Evolutionary conservation across 1,140 invertebrate genomes (phyloP).

Genomic region (Lordiphosa mommai): DNA sequence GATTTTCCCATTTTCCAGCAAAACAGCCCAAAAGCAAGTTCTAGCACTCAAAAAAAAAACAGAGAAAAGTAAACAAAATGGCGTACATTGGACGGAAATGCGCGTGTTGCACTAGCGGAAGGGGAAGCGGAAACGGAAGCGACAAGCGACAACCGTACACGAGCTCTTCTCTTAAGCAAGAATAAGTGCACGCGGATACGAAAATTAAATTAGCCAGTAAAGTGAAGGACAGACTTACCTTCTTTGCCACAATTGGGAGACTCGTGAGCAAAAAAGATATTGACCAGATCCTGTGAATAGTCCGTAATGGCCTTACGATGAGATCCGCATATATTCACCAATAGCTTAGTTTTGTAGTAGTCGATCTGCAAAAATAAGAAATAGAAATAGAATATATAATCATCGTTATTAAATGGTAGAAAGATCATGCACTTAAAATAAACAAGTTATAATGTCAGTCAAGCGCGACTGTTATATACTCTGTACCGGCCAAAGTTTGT

Average conservation of each 20-base stretch:
- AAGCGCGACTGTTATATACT: too few relatives aligned
- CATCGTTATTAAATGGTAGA: too few relatives aligned
- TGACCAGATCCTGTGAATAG: slow-evolving; percentile 73
- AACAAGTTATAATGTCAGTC: background rate
- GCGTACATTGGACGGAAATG: slow-evolving; percentile 44
- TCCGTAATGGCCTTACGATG: slow-evolving; percentile 67
- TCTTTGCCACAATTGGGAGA: slow-evolving; percentile 58
- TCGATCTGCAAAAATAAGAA: slow-evolving; percentile 35
- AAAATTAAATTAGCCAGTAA: slow-evolving; percentile 53
- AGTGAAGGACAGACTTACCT: slow-evolving; percentile 38
- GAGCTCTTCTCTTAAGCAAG: slow-evolving; percentile 9
- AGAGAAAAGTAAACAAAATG: slow-evolving; percentile 40
- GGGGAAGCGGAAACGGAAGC: slow-evolving; percentile 50
- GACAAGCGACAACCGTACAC: slow-evolving; percentile 35
- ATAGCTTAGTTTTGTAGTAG: slow-evolving; percentile 39
- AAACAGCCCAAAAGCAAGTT: slow-evolving; percentile 42
- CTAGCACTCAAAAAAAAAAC: slow-evolving; percentile 14
- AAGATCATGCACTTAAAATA: too few relatives aligned
- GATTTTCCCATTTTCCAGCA: slow-evolving; percentile 60
- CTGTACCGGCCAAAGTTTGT: too few relatives aligned
- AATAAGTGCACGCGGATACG: slow-evolving; percentile 15
- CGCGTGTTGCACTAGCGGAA: slow-evolving; percentile 59
- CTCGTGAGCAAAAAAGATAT: slow-evolving; percentile 70
- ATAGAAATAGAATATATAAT: background rate
- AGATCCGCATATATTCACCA: slow-evolving; percentile 58